Conservation (phyloP, 30 jellyfish, hydroid and myxozoan genomes). For the Hydractinia symbiolongicarpus region DNA sequence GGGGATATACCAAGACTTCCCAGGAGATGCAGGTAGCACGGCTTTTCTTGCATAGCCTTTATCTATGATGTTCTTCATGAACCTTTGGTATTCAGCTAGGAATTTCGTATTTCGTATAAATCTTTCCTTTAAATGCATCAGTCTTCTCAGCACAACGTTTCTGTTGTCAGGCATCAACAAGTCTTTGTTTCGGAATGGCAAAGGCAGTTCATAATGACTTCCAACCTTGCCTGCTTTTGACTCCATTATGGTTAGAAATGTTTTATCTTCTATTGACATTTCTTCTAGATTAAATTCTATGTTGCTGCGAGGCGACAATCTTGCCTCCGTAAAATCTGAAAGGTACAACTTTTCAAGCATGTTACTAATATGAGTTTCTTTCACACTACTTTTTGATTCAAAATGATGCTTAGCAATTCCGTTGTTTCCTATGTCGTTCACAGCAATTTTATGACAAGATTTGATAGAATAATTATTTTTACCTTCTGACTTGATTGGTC, state of each 20-base stretch:
- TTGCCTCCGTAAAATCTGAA: neutral
- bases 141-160: neutral
- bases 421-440: constrained; percentile 5
- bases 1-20: constrained; percentile 59
- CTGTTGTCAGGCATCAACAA: neutral
- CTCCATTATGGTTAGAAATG: neutral
- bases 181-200: neutral
- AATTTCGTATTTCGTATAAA: neutral
- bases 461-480: neutral
- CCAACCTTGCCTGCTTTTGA: neutral
- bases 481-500: neutral
- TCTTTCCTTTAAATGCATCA: neutral
- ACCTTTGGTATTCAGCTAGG: constrained; percentile 4
- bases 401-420: constrained; percentile 1
- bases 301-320: neutral
- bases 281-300: neutral
- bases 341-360: constrained; percentile 9
- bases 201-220: neutral
- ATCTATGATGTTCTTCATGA: constrained; percentile 19
- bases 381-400: neutral
- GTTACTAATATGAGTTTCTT: neutral
- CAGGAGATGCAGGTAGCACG: neutral
- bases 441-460: constrained; percentile 18
- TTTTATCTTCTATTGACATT: constrained; percentile 10
- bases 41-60: constrained; percentile 10